Base-by-base conservation (phyloP, 2,113 vertebrate genomes). In the Sorex fumeus region DNA sequence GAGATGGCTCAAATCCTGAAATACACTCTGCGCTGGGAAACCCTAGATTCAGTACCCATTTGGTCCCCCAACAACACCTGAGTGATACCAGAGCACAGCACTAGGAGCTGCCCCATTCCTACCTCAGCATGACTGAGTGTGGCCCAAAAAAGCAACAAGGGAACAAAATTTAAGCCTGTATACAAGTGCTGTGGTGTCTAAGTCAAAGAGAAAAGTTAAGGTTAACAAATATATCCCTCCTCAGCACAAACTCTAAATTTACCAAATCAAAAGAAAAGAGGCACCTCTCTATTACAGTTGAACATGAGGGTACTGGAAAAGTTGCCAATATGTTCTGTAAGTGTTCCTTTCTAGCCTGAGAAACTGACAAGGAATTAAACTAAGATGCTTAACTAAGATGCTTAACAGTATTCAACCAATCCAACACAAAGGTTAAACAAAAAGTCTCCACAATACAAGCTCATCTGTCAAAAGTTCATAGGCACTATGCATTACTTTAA, bases 111-210 rank as follows among this genome's bases (percentile, higher is more conserved):
- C 53, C 53, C 53, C 13, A 53, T 19, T 40, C 40, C 40, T 40
- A 40, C 40, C 40, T 40, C 40, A 40, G 40, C 40, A 40, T 40
- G 40, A 40, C 40, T 40, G 40, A 40, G 40, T 40, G 7, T 40
- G 40, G 40, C 40, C 40, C 40, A 40, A 40, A 40, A 40, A 40
- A 40, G 40, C 40, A 40, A 40, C 3, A 40, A 40, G 40, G 40
- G 40, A 53, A 53, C 53, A 40, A 93, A 28, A 93, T 67, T 90
- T 93, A 76, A 81, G 72, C 84, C 30, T 84, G 30, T 27, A 84
- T 30, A 84, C 23, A 47, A 25, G 6, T 69, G 47, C 12, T 69
- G 30, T 45, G 4, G 36, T 50, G 11, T 85, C 25, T 50, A 80
- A 18, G 30, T 80, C 28, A 80, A 27, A 60, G 3, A 70, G 84